A percentile compares a stretch with the other conserved stretches of the same genome.
Conservation (phyloP, 2,888 invertebrate species). For the Protula sp. region DNA sequence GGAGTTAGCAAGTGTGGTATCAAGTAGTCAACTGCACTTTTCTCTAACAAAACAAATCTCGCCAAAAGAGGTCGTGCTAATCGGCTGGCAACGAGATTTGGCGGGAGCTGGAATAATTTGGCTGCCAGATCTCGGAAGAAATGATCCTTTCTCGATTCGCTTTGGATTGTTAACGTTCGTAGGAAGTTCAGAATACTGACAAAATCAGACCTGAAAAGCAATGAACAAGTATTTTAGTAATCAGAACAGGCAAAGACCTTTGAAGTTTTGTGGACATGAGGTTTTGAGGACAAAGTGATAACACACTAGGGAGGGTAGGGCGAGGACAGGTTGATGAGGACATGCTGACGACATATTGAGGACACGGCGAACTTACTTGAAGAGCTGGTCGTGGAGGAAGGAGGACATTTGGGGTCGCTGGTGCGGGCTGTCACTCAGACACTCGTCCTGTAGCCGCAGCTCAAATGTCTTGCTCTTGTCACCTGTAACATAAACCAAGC, state of each 20-base stretch:
- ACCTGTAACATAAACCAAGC: slow-evolving; percentile 25
- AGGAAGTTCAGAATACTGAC: slow-evolving; percentile 77
- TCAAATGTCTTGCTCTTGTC: slow-evolving; percentile 41
- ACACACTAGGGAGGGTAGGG: too few species aligned
- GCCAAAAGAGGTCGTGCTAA: slow-evolving; percentile 73
- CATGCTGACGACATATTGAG: too few species aligned
- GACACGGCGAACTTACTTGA: slow-evolving; percentile 59
- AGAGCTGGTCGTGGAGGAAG: slow-evolving; percentile 40
- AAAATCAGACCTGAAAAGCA: slow-evolving; percentile 83
- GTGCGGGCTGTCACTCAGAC: slow-evolving; percentile 65
- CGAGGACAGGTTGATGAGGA: too few species aligned
- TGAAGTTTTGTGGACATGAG: too few species aligned
- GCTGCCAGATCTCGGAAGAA: slow-evolving; percentile 66
- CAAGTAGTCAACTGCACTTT: slow-evolving; percentile 69
- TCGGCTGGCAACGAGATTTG: slow-evolving; percentile 75
- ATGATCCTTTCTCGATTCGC: slow-evolving; percentile 67
- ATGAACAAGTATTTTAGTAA: too few species aligned
- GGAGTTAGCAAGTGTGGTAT: slow-evolving; percentile 67
- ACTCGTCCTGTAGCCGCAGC: slow-evolving; percentile 61
- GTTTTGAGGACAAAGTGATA: too few species aligned
- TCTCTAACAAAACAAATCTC: slow-evolving; percentile 77
- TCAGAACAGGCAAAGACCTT: too few species aligned
- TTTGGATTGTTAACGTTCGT: slow-evolving; percentile 74
- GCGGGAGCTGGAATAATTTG: slow-evolving; percentile 69
- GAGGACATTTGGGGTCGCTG: slow-evolving; percentile 66